Percentiles rank a stretch among this genome's conserved stretches.
Evolutionary conservation across 2,113 vertebrate genomes (phyloP).

Genomic region (Mustelus asterias): DNA sequence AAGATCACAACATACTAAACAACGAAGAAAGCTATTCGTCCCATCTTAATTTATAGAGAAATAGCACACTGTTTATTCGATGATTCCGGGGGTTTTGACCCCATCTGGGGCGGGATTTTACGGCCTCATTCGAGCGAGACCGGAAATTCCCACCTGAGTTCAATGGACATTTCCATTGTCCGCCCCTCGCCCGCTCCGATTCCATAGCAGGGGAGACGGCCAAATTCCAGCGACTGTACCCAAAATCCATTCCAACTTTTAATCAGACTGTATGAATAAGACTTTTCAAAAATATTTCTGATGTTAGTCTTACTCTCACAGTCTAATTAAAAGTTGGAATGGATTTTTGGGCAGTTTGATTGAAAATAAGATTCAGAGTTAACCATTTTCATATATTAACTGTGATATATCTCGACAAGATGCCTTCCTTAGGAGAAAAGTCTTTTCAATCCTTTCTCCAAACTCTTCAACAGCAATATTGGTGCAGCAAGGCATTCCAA

Average conservation of each 20-base stretch:
- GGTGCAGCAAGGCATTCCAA: background rate
- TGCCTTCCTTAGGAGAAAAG: background rate
- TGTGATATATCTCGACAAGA: background rate
- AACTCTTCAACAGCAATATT: background rate
- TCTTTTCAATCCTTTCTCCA: background rate
- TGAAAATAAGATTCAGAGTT: background rate
- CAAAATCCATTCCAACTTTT: background rate
- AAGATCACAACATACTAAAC: background rate
- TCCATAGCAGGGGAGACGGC: too few species aligned
- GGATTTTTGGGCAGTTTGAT: background rate
- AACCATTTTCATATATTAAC: background rate
- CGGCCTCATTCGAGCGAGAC: too few species aligned
- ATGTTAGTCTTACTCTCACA: too few species aligned
- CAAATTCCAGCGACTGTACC: background rate
- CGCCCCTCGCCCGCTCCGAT: too few species aligned
- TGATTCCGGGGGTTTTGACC: background rate
- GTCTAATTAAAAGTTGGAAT: too few species aligned
- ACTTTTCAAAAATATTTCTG: background rate
- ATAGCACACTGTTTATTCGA: background rate
- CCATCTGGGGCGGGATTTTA: background rate
- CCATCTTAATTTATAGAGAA: background rate
- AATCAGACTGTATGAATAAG: background rate
- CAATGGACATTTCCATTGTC: too few species aligned
- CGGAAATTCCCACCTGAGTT: too few species aligned
- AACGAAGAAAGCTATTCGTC: background rate